Evolutionary conservation across 2,797 vertebrate genomes (phyloP).

Genomic region (Odontamblyopus rebecca): DNA sequence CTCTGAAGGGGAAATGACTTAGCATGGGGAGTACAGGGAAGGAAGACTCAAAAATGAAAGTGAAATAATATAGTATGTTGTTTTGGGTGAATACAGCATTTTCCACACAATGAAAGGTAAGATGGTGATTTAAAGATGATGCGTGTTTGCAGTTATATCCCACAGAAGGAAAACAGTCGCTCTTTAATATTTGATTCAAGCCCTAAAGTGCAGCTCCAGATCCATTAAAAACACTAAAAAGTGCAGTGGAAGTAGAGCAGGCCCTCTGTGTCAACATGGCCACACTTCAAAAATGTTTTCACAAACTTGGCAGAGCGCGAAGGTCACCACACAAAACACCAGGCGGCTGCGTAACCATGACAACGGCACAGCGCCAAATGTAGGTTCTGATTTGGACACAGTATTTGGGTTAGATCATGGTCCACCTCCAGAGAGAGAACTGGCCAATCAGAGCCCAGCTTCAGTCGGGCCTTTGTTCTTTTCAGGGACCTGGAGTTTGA

Average conservation of each 20-base stretch:
- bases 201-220: neutral
- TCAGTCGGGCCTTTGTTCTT: neutral
- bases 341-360: slow-evolving; percentile 46
- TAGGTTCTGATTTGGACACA: slow-evolving; percentile 9
- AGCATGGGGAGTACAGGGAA: too few species aligned
- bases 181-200: too few species aligned
- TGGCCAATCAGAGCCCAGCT: neutral
- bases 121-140: too few species aligned
- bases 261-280: neutral
- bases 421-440: slow-evolving; percentile 12
- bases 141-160: too few species aligned
- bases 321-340: slow-evolving; percentile 29
- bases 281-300: neutral
- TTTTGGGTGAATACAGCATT: too few species aligned
- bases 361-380: slow-evolving; percentile 14
- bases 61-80: too few species aligned
- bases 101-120: too few species aligned
- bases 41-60: too few species aligned
- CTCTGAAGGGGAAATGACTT: too few species aligned
- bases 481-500: slow-evolving; percentile 18
- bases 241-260: neutral
- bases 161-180: too few species aligned
- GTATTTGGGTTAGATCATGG: slow-evolving; percentile 18
- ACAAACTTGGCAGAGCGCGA: slow-evolving; percentile 36
- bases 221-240: neutral